These are phyloP conservation scores for Digitonthophagus gazella DNA, from an alignment of 2,888 invertebrate species.

Conservation along the genomic window DNA sequence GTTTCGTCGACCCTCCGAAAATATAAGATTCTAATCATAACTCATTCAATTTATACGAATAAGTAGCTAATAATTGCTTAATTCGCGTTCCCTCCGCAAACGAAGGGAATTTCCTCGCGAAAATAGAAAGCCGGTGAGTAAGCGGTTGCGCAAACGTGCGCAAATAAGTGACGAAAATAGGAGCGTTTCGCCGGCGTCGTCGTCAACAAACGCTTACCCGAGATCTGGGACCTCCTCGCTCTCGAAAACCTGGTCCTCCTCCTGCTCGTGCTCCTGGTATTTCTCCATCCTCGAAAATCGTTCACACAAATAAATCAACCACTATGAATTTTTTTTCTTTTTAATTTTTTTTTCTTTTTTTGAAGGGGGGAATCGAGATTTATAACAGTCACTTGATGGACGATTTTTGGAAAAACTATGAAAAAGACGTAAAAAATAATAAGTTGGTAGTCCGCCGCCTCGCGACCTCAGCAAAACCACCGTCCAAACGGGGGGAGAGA, in stretches of 20 bases:
- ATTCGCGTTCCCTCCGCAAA: not conserved
- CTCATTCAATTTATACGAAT: not conserved
- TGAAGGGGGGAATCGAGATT: no score
- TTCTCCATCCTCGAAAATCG: slow-evolving; percentile 56
- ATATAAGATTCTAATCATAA: slow-evolving; percentile 14
- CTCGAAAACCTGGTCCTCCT: slow-evolving; percentile 74
- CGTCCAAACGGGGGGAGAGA: slow-evolving; percentile 29
- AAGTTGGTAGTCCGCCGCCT: slow-evolving; percentile 4
- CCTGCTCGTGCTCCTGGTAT: slow-evolving; percentile 70
- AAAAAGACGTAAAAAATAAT: slow-evolving; percentile 8
- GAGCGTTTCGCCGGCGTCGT: not conserved
- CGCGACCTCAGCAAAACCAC: slow-evolving; percentile 3
- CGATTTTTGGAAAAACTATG: not conserved
- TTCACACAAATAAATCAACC: slow-evolving; percentile 33
- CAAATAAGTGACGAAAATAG: not conserved
- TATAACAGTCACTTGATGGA: no score
- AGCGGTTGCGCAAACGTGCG: no score
- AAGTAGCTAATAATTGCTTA: slow-evolving; percentile 13
- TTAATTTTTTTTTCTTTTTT: no score
- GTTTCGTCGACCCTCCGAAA: slow-evolving; percentile 2
- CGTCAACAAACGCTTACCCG: slow-evolving; percentile 55
- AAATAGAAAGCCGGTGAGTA: no score
- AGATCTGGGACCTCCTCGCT: slow-evolving; percentile 60
- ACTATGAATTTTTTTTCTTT: slow-evolving; percentile 3
- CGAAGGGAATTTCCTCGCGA: no score